Base-by-base conservation (phyloP, 2,888 invertebrate species). In the Tetropium fuscum region DNA sequence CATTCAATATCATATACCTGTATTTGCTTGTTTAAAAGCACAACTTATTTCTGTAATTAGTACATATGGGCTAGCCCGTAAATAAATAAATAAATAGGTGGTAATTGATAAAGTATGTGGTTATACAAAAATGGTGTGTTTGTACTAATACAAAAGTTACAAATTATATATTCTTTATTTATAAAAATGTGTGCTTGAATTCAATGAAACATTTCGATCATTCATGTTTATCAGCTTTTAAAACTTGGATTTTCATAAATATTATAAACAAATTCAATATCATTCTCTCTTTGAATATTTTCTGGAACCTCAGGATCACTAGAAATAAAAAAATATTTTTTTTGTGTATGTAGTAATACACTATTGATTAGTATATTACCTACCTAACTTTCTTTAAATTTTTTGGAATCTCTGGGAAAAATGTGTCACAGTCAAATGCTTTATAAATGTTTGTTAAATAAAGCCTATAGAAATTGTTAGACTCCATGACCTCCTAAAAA, bases 341-440 rank as follows among this genome's bases (percentile, higher is more conserved):
- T n/a, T 18, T 53, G 19, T 16, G 15, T 27, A 10, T 38, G 15
- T 11, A 36, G 2, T 36, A 1, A 34, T 11, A 34, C 13, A 11
- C 18, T 18, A 38, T n/a, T 27, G 2, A 32, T n/a, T 6, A n/a
- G 13, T 22, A 34, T n/a, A n/a, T n/a, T n/a, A 81, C 82, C 78
- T 84, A 89, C 82, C 77, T 76, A 2, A 86, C 74, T 69, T 81
- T 74, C 45, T 81, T 77, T 69, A 91, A 90, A 53, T 84, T 78
- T 0, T 84, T 75, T 0, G 85, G 84, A 30, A 95, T 87, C 10
- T 84, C 68, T 0, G 93, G 90, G 69, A 97, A 92, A 80, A 93
- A 97, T 0, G 93, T 90, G 78, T 98, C 97, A 77, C 96, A 97
- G 1, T 92, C 88, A 75, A 88, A 95, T 0, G 85, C 73, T 27